phyloP scores from a whole-genome alignment of 2,797 vertebrate genomes.

The Peromyscus attwateri region DNA sequence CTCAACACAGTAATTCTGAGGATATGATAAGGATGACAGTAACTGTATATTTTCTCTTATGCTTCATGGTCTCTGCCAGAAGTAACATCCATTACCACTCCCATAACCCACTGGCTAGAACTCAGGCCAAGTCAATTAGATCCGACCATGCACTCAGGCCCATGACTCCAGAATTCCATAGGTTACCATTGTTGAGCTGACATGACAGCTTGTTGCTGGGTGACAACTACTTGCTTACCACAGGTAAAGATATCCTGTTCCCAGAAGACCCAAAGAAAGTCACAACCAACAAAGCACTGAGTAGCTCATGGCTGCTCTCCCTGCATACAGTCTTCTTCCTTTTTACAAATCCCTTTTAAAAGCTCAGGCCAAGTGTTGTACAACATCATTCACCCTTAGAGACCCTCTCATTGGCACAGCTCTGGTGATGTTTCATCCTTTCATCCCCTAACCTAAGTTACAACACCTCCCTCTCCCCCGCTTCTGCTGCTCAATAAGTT shows the following conservation, averaged over 20 bases:
- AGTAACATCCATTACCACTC: not conserved
- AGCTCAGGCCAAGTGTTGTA: no score
- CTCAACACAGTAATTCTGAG: not conserved
- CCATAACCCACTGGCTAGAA: not conserved
- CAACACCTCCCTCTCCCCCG: not conserved
- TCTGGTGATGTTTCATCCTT: not conserved
- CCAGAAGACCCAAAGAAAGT: not conserved
- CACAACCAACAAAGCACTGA: not conserved
- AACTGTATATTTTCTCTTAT: fast-evolving
- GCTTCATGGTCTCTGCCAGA: not conserved
- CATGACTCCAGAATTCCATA: not conserved
- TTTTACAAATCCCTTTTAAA: not conserved
- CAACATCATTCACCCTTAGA: not conserved
- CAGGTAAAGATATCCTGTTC: not conserved
- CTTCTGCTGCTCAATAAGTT: not conserved
- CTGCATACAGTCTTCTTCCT: not conserved
- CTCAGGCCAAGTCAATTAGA: not conserved
- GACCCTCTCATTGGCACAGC: not conserved
- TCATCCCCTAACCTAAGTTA: not conserved
- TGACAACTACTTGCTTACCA: not conserved
- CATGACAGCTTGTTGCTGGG: not conserved
- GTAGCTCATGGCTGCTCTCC: not conserved
- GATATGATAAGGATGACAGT: not conserved
- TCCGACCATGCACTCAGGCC: not conserved
- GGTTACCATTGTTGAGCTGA: not conserved